phyloP scores from a whole-genome alignment of 2,113 vertebrate genomes.

The Notarius lentiginosus region DNA sequence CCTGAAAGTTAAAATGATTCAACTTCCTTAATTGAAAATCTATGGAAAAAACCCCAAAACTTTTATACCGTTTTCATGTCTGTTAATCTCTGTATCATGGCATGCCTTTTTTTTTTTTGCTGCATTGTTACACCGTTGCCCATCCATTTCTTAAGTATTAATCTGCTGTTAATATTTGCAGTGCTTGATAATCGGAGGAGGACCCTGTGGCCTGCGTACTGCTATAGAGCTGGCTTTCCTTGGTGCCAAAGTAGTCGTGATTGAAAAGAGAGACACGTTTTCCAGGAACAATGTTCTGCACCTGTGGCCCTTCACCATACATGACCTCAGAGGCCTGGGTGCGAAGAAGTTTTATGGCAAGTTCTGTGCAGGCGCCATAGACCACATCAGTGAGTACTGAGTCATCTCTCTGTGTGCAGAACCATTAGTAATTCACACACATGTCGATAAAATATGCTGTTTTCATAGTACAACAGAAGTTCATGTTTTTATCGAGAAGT shows the following conservation, averaged over 20 bases:
- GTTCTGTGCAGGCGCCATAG: slow-evolving; percentile 95
- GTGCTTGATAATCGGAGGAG: slow-evolving; percentile 96
- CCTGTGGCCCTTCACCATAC: slow-evolving; percentile 97
- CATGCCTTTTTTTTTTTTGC: not conserved
- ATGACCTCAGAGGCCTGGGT: slow-evolving; percentile 89
- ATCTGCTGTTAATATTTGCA: slow-evolving; percentile 52
- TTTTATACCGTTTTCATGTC: not conserved
- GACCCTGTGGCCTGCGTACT: slow-evolving; percentile 91
- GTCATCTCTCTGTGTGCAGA: not conserved
- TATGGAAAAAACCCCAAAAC: too few species aligned
- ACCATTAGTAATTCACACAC: not conserved
- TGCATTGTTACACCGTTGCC: not conserved
- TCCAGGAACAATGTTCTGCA: slow-evolving; percentile 96
- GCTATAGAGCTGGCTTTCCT: slow-evolving; percentile 93
- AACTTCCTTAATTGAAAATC: too few species aligned
- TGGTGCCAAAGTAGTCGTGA: slow-evolving; percentile 90
- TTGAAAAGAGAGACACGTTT: slow-evolving; percentile 95
- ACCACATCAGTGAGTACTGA: slow-evolving; percentile 94
- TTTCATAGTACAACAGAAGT: not conserved
- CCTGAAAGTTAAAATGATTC: too few species aligned
- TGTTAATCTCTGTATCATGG: not conserved
- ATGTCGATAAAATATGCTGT: not conserved
- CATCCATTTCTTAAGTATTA: not conserved
- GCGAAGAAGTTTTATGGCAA: slow-evolving; percentile 98
- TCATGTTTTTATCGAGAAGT: slow-evolving; percentile 16